Evolutionary conservation across 2,888 invertebrate species (phyloP).

Genomic region (Rhynchonema sp.): DNA sequence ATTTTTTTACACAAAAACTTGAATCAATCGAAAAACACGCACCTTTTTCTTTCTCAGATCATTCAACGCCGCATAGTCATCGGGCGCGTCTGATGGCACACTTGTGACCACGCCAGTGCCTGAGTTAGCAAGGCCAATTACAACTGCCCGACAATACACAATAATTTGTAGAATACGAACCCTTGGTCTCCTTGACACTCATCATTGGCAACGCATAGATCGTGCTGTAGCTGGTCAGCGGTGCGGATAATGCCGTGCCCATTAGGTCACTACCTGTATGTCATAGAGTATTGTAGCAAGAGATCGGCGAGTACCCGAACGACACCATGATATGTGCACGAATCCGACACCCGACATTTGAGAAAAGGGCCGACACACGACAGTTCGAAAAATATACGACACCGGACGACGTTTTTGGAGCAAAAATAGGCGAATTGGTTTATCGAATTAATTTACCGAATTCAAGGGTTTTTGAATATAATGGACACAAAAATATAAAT

Average conservation of each 20-base stretch:
- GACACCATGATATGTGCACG: too few relatives aligned
- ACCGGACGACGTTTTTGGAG: too few relatives aligned
- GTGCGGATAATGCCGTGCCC: constrained; percentile 62
- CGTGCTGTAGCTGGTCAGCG: constrained; percentile 56
- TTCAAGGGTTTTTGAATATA: too few relatives aligned
- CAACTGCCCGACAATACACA: not conserved
- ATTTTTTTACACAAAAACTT: not conserved
- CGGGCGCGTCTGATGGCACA: constrained; percentile 94
- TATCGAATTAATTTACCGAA: too few relatives aligned
- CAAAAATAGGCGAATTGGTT: too few relatives aligned
- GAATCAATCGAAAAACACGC: constrained; percentile 3
- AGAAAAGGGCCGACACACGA: too few relatives aligned
- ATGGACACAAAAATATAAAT: too few relatives aligned
- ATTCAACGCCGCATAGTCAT: constrained; percentile 82
- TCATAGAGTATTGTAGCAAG: not conserved
- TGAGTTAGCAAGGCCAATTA: constrained; percentile 8
- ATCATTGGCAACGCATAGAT: constrained; percentile 92
- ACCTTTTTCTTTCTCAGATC: constrained; percentile 74
- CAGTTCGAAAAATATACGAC: too few relatives aligned
- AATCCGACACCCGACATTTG: too few relatives aligned
- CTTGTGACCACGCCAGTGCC: constrained; percentile 90
- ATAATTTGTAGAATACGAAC: constrained; percentile 14
- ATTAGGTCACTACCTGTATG: constrained; percentile 44
- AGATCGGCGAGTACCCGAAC: too few relatives aligned
- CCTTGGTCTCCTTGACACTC: constrained; percentile 90